phyloP scores from a whole-genome alignment of 2,113 vertebrate species.

The Mormoops blainvillei region DNA sequence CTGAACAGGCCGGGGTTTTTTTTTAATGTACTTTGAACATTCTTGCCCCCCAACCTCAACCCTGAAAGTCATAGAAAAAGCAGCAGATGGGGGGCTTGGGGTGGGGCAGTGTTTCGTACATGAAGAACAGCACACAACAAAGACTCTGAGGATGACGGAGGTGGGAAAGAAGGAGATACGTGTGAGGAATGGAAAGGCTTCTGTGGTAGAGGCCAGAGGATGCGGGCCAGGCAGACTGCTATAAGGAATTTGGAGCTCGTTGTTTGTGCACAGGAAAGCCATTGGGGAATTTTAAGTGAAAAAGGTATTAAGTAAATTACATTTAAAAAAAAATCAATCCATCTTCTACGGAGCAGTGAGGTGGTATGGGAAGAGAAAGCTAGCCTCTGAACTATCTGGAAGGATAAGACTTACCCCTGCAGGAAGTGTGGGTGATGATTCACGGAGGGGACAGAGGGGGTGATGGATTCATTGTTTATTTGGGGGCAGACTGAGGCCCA shows the following conservation, averaged over 20 bases:
- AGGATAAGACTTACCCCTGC: not conserved
- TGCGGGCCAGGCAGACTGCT: not conserved
- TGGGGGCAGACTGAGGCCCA: not conserved
- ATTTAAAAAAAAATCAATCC: not conserved
- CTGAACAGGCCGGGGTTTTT: not conserved
- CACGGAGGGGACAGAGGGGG: rapidly evolving
- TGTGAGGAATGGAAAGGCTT: not conserved
- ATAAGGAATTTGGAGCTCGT: not conserved
- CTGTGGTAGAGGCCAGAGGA: not conserved
- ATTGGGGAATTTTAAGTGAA: not conserved
- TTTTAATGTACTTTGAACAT: not conserved
- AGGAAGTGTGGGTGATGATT: rapidly evolving
- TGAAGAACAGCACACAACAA: not conserved
- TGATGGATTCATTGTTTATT: not conserved
- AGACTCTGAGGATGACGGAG: not conserved
- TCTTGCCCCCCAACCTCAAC: not conserved
- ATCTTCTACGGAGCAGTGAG: not conserved
- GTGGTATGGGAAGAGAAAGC: not conserved
- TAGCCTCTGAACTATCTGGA: not conserved
- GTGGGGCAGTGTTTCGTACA: not conserved
- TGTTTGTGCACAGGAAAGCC: not conserved
- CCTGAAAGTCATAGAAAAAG: not conserved
- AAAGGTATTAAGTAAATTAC: not conserved
- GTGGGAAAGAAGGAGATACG: not conserved
- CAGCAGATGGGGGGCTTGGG: not conserved